phyloP scores from a whole-genome alignment of 2,888 invertebrate genomes.

The Protonemura montana region DNA sequence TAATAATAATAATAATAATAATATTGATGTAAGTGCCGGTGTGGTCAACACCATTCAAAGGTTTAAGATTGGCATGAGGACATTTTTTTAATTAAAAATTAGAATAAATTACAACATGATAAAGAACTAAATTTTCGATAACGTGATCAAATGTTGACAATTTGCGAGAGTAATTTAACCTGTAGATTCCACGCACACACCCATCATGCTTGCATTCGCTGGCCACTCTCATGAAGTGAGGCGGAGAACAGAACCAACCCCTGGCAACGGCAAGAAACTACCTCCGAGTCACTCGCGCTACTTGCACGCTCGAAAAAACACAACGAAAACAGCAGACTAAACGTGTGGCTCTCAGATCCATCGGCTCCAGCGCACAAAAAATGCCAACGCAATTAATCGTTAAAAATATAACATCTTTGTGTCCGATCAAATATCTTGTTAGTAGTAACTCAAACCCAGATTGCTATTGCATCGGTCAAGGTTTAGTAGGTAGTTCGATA shows the following conservation, averaged over 20 bases:
- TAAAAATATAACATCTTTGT: background rate
- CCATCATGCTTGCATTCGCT: background rate
- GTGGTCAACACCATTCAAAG: background rate
- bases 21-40: conserved; percentile 5
- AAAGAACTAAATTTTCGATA: conserved; percentile 23
- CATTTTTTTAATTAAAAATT: conserved; percentile 10
- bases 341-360: background rate
- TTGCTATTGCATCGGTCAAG: conserved; percentile 24
- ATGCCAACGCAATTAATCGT: background rate
- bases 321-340: background rate
- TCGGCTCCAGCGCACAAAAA: conserved; percentile 35
- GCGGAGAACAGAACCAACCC: background rate
- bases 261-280: too few relatives aligned
- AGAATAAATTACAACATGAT: conserved; percentile 22
- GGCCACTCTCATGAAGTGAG: background rate
- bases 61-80: background rate
- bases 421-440: background rate
- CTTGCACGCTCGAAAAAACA: background rate
- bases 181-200: background rate
- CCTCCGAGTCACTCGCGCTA: background rate
- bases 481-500: background rate
- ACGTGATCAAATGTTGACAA: background rate
- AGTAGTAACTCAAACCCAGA: conserved; percentile 42
- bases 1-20: too few relatives aligned
- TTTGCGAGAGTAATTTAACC: conserved; percentile 17